These are phyloP conservation scores for Neostethus bicornis DNA, from an alignment of 2,797 vertebrate species.

Conservation along the genomic window DNA sequence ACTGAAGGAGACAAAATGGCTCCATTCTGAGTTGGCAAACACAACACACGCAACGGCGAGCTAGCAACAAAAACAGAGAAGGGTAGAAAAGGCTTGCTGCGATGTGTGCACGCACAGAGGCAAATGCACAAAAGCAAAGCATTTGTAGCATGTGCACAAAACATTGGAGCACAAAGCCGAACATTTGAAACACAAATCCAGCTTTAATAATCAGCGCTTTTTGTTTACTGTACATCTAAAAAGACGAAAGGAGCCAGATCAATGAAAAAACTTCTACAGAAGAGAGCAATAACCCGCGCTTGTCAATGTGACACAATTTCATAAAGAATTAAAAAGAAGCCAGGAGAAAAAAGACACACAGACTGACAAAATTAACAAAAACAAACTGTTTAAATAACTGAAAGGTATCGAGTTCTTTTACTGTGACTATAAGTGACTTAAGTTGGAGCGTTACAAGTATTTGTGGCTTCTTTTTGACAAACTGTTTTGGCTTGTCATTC, in stretches of 20 bases:
- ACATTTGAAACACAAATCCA: conserved; percentile 63
- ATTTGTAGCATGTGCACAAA: conserved; percentile 55
- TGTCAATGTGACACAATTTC: conserved; percentile 36
- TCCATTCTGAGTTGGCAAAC: conserved; percentile 66
- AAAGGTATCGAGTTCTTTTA: conserved; percentile 24
- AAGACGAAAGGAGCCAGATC: conserved; percentile 50
- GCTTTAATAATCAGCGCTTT: conserved; percentile 57
- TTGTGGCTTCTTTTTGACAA: conserved; percentile 15
- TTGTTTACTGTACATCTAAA: conserved; percentile 49
- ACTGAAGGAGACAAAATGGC: conserved; percentile 75
- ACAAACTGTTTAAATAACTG: conserved; percentile 30
- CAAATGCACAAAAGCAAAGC: conserved; percentile 47
- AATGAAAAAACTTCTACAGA: conserved; percentile 34
- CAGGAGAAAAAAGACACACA: background rate
- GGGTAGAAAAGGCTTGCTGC: conserved; percentile 39
- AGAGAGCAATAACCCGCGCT: conserved; percentile 43
- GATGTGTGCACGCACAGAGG: conserved; percentile 40
- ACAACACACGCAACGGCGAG: conserved; percentile 58
- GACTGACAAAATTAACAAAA: conserved; percentile 26
- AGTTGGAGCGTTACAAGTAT: conserved; percentile 7
- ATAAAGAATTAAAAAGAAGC: conserved; percentile 12
- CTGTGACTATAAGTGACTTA: conserved; percentile 2
- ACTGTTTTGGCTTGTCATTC: background rate
- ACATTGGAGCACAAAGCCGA: conserved; percentile 60
- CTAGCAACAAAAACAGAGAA: conserved; percentile 54